A percentile compares a stretch with the other conserved stretches of the same genome.
phyloP scores from a whole-genome alignment of 2,113 vertebrate genomes.

The Gobio gobio region DNA sequence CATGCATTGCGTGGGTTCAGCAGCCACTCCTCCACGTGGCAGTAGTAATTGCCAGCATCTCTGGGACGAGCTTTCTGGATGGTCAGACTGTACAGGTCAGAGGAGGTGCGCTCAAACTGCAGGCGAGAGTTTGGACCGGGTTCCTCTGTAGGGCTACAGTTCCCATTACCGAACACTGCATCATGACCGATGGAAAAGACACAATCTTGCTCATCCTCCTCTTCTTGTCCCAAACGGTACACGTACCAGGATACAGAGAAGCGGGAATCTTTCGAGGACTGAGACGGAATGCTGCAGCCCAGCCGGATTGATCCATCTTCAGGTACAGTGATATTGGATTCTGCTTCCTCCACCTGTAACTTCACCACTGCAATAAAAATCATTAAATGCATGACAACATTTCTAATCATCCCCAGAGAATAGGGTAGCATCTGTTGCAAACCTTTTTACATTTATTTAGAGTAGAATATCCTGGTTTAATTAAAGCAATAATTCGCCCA shows the following conservation, averaged over 20 bases:
- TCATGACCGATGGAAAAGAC: constrained; percentile 82
- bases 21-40: constrained; percentile 93
- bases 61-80: constrained; percentile 79
- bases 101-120: constrained; percentile 87
- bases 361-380: constrained; percentile 79
- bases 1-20: constrained; percentile 85
- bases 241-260: constrained; percentile 94
- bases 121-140: constrained; percentile 83
- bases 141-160: constrained; percentile 76
- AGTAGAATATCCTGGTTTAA: neutral
- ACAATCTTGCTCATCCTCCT: constrained; percentile 55
- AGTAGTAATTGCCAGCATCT: constrained; percentile 90
- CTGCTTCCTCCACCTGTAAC: constrained; percentile 87
- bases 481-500: neutral
- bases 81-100: constrained; percentile 86
- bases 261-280: constrained; percentile 88
- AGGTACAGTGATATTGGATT: constrained; percentile 84
- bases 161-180: constrained; percentile 86
- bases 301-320: constrained; percentile 85
- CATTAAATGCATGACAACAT: constrained; percentile 7
- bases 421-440: neutral
- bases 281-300: constrained; percentile 89
- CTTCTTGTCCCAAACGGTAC: constrained; percentile 70
- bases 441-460: neutral
- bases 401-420: constrained; percentile 5